Percentiles rank a stretch among this genome's conserved stretches.
Conservation (phyloP, 2,888 invertebrate genomes). For the Beris morrisii region DNA sequence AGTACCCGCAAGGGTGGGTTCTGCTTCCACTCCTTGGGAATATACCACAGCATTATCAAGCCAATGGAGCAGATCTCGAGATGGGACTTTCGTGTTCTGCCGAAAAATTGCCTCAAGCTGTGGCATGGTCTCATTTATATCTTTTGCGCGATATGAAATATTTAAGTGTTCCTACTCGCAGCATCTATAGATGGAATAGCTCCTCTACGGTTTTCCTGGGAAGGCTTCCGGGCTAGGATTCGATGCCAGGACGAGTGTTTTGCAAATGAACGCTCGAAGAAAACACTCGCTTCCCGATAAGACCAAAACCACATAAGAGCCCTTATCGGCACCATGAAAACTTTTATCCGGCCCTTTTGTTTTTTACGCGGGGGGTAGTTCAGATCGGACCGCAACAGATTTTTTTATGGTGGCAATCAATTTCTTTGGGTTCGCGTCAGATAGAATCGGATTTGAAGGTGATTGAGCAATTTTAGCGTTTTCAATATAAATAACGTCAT, state of each 20-base stretch:
- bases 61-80: conserved; percentile 22
- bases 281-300: conserved; percentile 30
- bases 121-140: conserved; percentile 35
- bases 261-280: conserved; percentile 33
- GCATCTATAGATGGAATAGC: not conserved
- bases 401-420: conserved; percentile 39
- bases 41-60: conserved; percentile 15
- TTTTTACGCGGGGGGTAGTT: not conserved
- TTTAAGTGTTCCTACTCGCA: conserved; percentile 37
- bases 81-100: conserved; percentile 39
- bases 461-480: conserved; percentile 39
- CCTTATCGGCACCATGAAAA: conserved; percentile 14
- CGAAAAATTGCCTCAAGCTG: conserved; percentile 36
- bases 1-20: conserved; percentile 37
- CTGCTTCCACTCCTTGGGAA: conserved; percentile 11
- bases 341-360: conserved; percentile 20
- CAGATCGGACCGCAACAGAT: conserved; percentile 35
- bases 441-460: conserved; percentile 37
- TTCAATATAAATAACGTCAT: conserved; percentile 35
- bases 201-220: too few species aligned
- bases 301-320: conserved; percentile 20
- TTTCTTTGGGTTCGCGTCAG: conserved; percentile 31
- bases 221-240: too few species aligned
- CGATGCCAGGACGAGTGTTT: conserved; percentile 7
- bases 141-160: conserved; percentile 39